Conservation (phyloP, 2,113 vertebrate genomes). For the Ceratotherium simum region DNA sequence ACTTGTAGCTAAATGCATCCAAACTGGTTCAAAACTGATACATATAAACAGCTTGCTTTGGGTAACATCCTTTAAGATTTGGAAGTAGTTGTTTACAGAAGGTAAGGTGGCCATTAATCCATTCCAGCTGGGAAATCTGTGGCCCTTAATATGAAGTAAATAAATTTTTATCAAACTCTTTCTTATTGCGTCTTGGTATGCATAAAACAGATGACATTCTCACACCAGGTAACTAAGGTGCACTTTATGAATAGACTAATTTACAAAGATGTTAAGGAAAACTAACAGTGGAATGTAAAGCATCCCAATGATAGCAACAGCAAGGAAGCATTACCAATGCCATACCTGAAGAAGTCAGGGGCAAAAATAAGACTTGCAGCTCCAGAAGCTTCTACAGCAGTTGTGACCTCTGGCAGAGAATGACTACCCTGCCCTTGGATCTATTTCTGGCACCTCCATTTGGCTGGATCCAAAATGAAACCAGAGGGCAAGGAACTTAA, state of each 20-base stretch:
- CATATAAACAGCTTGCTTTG: not conserved
- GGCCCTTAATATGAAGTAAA: not conserved
- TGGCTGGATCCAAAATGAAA: not conserved
- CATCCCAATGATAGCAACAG: not conserved
- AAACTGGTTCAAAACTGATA: not conserved
- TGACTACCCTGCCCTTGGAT: rapidly evolving
- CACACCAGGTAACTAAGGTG: not conserved
- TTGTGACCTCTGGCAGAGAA: not conserved
- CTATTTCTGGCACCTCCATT: not conserved
- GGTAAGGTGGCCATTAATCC: not conserved
- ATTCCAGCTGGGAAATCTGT: not conserved
- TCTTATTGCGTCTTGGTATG: not conserved
- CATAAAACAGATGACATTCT: not conserved
- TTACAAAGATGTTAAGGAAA: not conserved
- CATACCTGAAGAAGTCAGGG: not conserved
- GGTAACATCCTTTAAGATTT: not conserved
- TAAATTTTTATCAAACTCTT: not conserved
- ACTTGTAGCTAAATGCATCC: not conserved
- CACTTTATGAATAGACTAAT: not conserved
- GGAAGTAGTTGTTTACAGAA: not conserved
- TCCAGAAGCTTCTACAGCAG: not conserved
- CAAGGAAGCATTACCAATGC: not conserved
- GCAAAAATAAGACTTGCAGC: rapidly evolving
- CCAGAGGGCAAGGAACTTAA: not conserved
- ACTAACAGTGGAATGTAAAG: not conserved